A percentile compares a stretch with the other conserved stretches of the same genome.
These are phyloP conservation scores for Drosophila pseudotakahashii DNA, from an alignment of 2,888 invertebrate species.

Conservation along the genomic window DNA sequence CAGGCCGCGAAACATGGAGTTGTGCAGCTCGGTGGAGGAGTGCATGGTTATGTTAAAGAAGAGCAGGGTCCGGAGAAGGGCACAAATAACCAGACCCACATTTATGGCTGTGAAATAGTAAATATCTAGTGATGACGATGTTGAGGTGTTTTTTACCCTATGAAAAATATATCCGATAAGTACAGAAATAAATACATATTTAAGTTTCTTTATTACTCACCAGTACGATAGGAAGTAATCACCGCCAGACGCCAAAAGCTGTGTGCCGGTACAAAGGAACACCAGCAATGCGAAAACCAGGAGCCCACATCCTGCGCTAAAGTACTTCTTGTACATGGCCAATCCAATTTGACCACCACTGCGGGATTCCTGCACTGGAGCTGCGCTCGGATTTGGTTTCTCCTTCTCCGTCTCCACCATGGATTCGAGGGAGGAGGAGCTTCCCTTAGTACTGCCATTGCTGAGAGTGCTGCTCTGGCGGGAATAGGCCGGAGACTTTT, in stretches of 20 bases:
- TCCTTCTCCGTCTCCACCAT: constrained; percentile 50
- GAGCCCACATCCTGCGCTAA: constrained; percentile 89
- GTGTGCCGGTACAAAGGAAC: constrained; percentile 87
- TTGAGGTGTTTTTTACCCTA: constrained; percentile 78
- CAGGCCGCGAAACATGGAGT: constrained; percentile 92
- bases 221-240: constrained; percentile 92
- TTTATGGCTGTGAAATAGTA: constrained; percentile 85
- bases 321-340: constrained; percentile 88
- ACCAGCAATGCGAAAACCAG: constrained; percentile 86
- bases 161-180: background rate
- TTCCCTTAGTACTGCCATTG: constrained; percentile 39
- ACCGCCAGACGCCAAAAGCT: constrained; percentile 89
- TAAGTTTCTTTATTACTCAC: constrained; percentile 74
- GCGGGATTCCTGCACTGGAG: constrained; percentile 86
- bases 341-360: constrained; percentile 87
- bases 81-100: constrained; percentile 81
- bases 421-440: constrained; percentile 85
- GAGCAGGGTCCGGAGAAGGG: constrained; percentile 82
- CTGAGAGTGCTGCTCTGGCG: constrained; percentile 76
- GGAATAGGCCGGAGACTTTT: constrained; percentile 42
- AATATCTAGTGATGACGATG: constrained; percentile 74
- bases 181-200: background rate
- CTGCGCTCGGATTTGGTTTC: constrained; percentile 48
- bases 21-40: constrained; percentile 91
- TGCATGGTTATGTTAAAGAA: constrained; percentile 88